phyloP scores from a whole-genome alignment of 2,797 vertebrate genomes.

The Podargus strigoides region DNA sequence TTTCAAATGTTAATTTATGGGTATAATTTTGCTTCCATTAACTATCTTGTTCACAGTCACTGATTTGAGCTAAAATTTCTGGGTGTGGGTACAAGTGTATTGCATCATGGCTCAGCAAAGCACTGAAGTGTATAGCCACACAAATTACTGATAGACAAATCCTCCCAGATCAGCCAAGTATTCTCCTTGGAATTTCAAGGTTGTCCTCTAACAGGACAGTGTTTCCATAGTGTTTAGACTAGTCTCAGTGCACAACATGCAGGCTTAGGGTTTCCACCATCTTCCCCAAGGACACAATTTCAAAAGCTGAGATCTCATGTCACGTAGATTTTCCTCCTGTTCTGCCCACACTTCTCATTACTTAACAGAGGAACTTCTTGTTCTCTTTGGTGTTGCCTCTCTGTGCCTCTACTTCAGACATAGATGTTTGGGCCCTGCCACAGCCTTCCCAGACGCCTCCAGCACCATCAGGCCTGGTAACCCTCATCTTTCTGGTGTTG shows the following conservation, averaged over 20 bases:
- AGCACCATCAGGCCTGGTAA: fast-evolving
- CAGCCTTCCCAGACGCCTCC: background rate
- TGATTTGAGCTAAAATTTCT: background rate
- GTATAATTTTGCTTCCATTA: background rate
- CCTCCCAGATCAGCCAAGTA: background rate
- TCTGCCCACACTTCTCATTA: no score
- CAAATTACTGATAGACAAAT: background rate
- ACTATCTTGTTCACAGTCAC: background rate
- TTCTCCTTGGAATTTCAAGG: background rate
- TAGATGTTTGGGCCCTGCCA: fast-evolving
- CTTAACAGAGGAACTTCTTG: background rate
- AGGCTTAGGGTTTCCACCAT: background rate
- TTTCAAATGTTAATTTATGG: background rate
- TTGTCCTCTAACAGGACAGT: background rate
- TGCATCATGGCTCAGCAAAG: background rate
- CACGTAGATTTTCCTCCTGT: background rate
- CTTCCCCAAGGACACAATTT: background rate
- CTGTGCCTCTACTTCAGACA: fast-evolving
- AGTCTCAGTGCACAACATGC: background rate
- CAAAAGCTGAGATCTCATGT: background rate
- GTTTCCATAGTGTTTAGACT: background rate
- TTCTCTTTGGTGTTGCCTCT: background rate
- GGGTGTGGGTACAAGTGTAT: background rate
- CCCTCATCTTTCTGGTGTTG: background rate
- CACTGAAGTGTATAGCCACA: fast-evolving